Percentiles rank a stretch among this genome's conserved stretches.
Evolutionary conservation across 2,113 vertebrate species (phyloP).

Genomic region (Microtus ochrogaster): DNA sequence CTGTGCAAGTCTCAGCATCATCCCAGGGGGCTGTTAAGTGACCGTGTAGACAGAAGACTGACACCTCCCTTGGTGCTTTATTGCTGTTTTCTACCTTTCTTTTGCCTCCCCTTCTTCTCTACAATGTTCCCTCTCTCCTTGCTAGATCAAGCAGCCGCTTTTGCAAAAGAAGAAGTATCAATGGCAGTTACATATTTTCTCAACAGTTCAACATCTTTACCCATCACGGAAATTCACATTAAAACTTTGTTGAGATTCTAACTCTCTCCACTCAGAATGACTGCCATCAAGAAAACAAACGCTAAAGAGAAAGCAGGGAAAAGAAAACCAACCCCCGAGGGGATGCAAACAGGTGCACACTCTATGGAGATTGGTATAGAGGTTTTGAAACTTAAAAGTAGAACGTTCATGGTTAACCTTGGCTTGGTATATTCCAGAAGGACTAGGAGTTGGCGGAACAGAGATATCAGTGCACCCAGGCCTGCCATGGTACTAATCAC

Average conservation of each 20-base stretch:
- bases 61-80: rapidly evolving
- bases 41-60: background rate
- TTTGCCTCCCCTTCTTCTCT: background rate
- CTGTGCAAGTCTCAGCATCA: background rate
- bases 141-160: background rate
- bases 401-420: background rate
- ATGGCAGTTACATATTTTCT: background rate
- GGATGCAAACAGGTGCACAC: background rate
- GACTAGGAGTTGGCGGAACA: background rate
- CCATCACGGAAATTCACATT: background rate
- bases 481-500: background rate
- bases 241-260: background rate
- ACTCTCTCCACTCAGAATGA: background rate
- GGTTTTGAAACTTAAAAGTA: background rate
- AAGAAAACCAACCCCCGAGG: background rate
- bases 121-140: background rate
- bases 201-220: background rate
- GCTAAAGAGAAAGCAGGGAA: no score
- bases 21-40: background rate
- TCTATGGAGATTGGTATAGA: background rate
- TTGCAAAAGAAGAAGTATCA: background rate
- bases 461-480: background rate
- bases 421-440: background rate
- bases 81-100: background rate
- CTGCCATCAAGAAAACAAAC: background rate